These are phyloP conservation scores for Drosophila suzukii DNA, from an alignment of 1,140 invertebrate species.

Conservation along the genomic window DNA sequence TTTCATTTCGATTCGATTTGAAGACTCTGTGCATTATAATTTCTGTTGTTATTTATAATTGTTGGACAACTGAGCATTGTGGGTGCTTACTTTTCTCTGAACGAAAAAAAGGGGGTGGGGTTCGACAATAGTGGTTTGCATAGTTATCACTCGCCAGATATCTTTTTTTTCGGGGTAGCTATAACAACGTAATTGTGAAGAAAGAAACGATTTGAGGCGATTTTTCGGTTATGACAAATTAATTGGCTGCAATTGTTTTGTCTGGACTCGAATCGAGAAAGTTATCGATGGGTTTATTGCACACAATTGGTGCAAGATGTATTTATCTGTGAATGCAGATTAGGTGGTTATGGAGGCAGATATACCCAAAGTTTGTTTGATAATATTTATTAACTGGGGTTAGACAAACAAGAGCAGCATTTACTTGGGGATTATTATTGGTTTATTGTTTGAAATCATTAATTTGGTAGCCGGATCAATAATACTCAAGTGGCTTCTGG, in stretches of 20 bases:
- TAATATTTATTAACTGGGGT: neutral
- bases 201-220: slow-evolving; percentile 57
- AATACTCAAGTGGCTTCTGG: neutral
- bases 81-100: slow-evolving; percentile 43
- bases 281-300: slow-evolving; percentile 48
- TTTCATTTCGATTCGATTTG: slow-evolving; percentile 47
- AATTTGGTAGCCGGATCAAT: neutral
- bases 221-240: slow-evolving; percentile 74
- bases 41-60: slow-evolving; percentile 66
- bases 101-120: slow-evolving; percentile 9
- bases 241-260: slow-evolving; percentile 72
- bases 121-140: slow-evolving; percentile 37
- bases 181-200: slow-evolving; percentile 71
- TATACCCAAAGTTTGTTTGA: slow-evolving; percentile 1
- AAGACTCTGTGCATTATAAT: slow-evolving; percentile 53
- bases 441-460: neutral
- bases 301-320: slow-evolving; percentile 13
- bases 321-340: slow-evolving; percentile 24
- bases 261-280: slow-evolving; percentile 40
- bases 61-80: slow-evolving; percentile 44
- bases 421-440: neutral
- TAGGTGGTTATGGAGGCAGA: slow-evolving; percentile 7
- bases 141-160: slow-evolving; percentile 57
- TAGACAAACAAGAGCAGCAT: neutral
- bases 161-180: slow-evolving; percentile 21